These are phyloP conservation scores for Heteromyza rotundicornis DNA, from an alignment of 2,888 invertebrate species.

Conservation along the genomic window DNA sequence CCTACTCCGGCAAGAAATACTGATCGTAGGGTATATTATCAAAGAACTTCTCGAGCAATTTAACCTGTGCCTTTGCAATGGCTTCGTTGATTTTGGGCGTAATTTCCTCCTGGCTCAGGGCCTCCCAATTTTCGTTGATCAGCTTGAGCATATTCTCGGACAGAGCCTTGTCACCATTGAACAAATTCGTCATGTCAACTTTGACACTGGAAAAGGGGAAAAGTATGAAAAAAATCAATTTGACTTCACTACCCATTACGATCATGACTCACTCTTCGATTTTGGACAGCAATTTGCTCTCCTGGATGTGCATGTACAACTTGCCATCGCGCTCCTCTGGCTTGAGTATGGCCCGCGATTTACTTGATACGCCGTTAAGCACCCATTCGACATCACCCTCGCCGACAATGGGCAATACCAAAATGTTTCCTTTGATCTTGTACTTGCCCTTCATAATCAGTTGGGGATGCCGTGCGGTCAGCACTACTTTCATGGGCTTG, in stretches of 20 bases:
- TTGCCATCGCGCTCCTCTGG: constrained; percentile 40
- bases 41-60: constrained; percentile 28
- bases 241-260: too few relatives aligned
- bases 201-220: constrained; percentile 33
- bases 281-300: constrained; percentile 34
- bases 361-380: constrained; percentile 29
- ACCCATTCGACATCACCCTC: constrained; percentile 36
- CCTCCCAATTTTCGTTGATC: constrained; percentile 43
- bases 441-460: constrained; percentile 41
- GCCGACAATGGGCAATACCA: constrained; percentile 43
- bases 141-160: constrained; percentile 44
- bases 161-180: constrained; percentile 40
- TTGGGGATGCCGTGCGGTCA: constrained; percentile 9
- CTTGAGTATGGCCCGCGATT: constrained; percentile 22
- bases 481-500: constrained; percentile 37
- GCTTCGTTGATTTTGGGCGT: constrained; percentile 39
- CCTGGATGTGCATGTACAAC: constrained; percentile 34
- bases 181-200: constrained; percentile 44
- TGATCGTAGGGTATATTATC: constrained; percentile 43
- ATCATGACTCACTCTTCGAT: constrained; percentile 30
- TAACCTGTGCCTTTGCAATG: constrained; percentile 11
- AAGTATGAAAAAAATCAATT: not conserved
- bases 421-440: constrained; percentile 41
- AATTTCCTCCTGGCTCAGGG: constrained; percentile 40
- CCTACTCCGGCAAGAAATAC: constrained; percentile 28